Base-by-base conservation (phyloP, 2,797 vertebrate species). In the Taeniopygia guttata region DNA sequence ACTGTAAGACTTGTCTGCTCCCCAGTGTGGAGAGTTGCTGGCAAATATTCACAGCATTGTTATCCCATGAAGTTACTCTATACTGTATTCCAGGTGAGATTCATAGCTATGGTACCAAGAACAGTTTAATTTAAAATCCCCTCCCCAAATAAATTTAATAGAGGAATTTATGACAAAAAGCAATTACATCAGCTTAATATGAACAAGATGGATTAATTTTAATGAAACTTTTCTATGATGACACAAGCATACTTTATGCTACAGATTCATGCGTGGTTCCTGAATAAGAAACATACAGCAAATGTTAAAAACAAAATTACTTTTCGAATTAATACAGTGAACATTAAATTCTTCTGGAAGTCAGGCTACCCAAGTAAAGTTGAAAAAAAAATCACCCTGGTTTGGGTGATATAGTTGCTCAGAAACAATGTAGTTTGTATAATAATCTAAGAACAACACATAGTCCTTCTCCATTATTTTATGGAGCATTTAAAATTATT, bases 1-100 rank as follows among this genome's bases (percentile, higher is more conserved):
- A 36, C 6, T 23, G 2, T 23, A 36, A 51, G 46, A 14, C 5
- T 68, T 9, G 3, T 54, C 38, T 70, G 17, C 16, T 76, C 14
- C 17, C 30, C 48, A 17, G 0, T 7, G 15, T 0, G 2, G 23
- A 62, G 55, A 78, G 27, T 7, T 1, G 5, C 27, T 63, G 23
- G 14, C 27, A 15, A 2, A 48, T 45, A 70, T 20, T 69, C 45
- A 48, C 0, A 0, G 25, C 30, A 4, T 8, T 54, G 9, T 29
- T 63, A 11, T 30, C 32, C 63, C 36, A 11, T 32, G 5, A 45
- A 64, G 9, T 48, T 60, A 55, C n/a, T 67, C 14, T 48, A 2
- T 8, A 5, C 0, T 1, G 3, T 55, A 34, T 10, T n/a, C 6
- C 34, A 64, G 21, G 7, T 78, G n/a, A 94, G 46, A 84, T 79